Evolutionary conservation across 2,888 invertebrate species (phyloP), one percentile per base, ranked within the genome.

Genomic region (Nezara viridula): DNA sequence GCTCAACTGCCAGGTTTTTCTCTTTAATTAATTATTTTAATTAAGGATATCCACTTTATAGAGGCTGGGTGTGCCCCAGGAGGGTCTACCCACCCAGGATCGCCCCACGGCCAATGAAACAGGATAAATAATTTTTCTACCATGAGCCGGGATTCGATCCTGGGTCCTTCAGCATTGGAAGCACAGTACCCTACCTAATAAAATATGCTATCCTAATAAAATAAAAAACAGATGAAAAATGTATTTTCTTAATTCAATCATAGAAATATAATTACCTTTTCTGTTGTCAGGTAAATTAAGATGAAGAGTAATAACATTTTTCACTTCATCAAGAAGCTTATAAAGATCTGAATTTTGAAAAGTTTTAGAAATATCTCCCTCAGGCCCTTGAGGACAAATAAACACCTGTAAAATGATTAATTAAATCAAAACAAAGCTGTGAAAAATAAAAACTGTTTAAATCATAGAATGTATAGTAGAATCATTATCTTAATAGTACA

Each of bases 251-350:
- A 66, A 27, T 66, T 37, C 21, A 21, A 37, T 73, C 19, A 37
- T 6, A 37, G 1, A 73, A 40, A 81, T n/a, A 44, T 44, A 52
- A 91, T 93, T 93, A 94, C 95, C 94, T 92, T 94, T 93, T 92
- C 94, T 94, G 32, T 94, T 94, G 90, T 95, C 94, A 21, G 96
- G 96, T 90, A 96, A 93, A 91, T 94, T 93, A 88, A 96, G 92
- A 91, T 94, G 94, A 89, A 96, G 92, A 90, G 94, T 94, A 90
- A 96, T 95, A 85, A 96, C 94, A 92, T 95, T 93, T 91, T 94
- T 94, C 91, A 95, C 95, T 89, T 94, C 93, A 90, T 94, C 94
- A 50, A 95, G 93, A 90, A 95, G 92, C 90, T 93, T 93, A 91
- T 93, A 93, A 91, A 95, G 93, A 91, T 93, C 93, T 12, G 94